Evolutionary conservation across 2,888 invertebrate genomes (phyloP), one percentile per base, ranked within the genome.

Genomic region (Eristalinus sepulchralis): DNA sequence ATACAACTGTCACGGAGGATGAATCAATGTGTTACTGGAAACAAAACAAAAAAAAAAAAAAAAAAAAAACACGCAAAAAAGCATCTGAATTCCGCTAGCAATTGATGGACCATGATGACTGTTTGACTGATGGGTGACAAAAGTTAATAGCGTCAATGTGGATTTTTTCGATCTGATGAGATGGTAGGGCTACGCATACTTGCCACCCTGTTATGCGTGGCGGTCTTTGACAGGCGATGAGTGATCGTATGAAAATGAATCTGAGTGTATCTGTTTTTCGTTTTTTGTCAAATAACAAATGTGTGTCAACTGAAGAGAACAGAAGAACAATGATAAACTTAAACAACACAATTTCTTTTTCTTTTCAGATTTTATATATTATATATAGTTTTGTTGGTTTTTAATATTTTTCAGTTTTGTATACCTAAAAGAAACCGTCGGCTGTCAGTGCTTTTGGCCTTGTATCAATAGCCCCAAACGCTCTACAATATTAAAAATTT

Each of bases 361-460:
- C 57, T 77, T 39, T 13, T 39, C 47, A 47, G 17, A 47, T 17
- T 9, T 47, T 47, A 17, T 17, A 17, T 47, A 17, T 1, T 8
- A 47, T 47, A 47, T 47, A 17, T 47, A 5, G 2, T 47, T 47
- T 47, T n/a, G 47, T 47, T 47, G 47, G 5, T 24, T 73, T 33
- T 67, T 67, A 53, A 22, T 55, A 24, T 24, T 39, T 60, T 62
- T n/a, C 62, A 60, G 13, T 78, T 66, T 81, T 88, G 88, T 89
- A 90, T 91, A 91, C 90, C 91, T 92, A 92, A 92, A 91, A 92
- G 91, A 91, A 92, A 91, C 92, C 92, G 91, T 92, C 92, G 90
- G 91, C 91, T 90, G 90, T 90, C 90, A 92, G 91, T 90, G 92
- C 92, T 92, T 91, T 92, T 91, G 92, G 92, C 90, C 92, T 90